These are phyloP conservation scores for Germaria angustata DNA, from an alignment of 2,888 invertebrate species.

Conservation along the genomic window DNA sequence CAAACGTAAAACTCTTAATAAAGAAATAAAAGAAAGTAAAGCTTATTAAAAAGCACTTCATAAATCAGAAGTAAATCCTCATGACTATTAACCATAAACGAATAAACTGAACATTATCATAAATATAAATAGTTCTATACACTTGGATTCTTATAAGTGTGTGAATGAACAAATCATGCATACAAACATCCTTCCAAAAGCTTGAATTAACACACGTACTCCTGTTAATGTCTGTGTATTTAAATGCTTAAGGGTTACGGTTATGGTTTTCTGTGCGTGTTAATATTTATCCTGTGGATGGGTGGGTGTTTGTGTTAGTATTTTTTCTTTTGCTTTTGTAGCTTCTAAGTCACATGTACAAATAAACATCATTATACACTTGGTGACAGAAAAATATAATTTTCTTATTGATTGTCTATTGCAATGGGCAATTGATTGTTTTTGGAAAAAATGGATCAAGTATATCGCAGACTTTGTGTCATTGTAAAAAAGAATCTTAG, in stretches of 20 bases:
- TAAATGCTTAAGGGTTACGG: constrained; percentile 26
- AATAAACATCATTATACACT: no score
- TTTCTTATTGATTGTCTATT: no score
- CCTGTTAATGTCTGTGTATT: not conserved
- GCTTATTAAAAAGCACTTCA: constrained; percentile 4
- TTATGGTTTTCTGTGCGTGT: constrained; percentile 5
- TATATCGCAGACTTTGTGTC: no score
- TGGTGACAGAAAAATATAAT: no score
- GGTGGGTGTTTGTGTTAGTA: not conserved
- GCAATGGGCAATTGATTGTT: no score
- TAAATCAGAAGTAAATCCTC: constrained; percentile 59
- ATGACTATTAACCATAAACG: constrained; percentile 58
- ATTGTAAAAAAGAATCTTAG: no score
- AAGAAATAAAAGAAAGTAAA: not conserved
- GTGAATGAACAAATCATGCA: not conserved
- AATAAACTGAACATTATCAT: constrained; percentile 58
- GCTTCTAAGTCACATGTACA: no score
- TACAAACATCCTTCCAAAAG: not conserved
- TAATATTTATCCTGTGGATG: not conserved
- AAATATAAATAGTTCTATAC: constrained; percentile 38
- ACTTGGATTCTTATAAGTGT: not conserved
- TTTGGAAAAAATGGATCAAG: no score
- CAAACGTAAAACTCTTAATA: not conserved
- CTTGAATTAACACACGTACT: not conserved
- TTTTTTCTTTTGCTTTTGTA: no score